Conservation (phyloP, 2,888 invertebrate genomes). For the Catocala sponsa region DNA sequence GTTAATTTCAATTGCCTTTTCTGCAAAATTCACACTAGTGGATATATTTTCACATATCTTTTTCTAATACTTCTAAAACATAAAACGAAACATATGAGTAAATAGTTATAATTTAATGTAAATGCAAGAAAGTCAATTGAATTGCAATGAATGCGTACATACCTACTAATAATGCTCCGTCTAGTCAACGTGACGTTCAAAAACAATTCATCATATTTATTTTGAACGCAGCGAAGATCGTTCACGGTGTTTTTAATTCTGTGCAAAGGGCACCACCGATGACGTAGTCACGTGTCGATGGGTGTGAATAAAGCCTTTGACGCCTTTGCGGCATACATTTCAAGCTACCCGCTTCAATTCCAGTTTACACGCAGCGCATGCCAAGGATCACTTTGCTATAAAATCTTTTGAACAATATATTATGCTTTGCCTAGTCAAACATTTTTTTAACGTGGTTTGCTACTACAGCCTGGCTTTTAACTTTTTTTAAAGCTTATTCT, state of each 20-base stretch:
- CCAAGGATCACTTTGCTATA: constrained; percentile 42
- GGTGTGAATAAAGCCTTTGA: constrained; percentile 83
- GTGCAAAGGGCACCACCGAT: constrained; percentile 50
- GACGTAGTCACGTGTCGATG: constrained; percentile 76
- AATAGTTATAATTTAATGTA: no score
- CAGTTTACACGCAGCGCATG: constrained; percentile 65
- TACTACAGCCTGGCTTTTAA: no score
- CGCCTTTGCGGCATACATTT: constrained; percentile 78
- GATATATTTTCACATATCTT: no score
- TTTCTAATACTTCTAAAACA: no score
- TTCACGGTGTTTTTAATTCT: constrained; percentile 43
- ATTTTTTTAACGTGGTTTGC: constrained; percentile 14
- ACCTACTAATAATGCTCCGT: no score
- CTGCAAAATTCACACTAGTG: no score
- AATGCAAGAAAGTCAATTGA: no score
- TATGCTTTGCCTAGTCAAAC: constrained; percentile 15
- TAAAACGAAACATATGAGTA: no score
- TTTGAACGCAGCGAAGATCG: constrained; percentile 48
- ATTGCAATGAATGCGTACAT: no score
- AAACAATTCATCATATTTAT: constrained; percentile 41
- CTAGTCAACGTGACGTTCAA: constrained; percentile 5
- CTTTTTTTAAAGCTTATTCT: no score
- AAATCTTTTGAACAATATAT: constrained; percentile 36
- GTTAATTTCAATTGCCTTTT: no score
- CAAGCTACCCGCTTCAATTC: constrained; percentile 76